A percentile compares a stretch with the other conserved stretches of the same genome.
Conservation (phyloP, 2,888 invertebrate species). For the Sussaba pulchella region DNA sequence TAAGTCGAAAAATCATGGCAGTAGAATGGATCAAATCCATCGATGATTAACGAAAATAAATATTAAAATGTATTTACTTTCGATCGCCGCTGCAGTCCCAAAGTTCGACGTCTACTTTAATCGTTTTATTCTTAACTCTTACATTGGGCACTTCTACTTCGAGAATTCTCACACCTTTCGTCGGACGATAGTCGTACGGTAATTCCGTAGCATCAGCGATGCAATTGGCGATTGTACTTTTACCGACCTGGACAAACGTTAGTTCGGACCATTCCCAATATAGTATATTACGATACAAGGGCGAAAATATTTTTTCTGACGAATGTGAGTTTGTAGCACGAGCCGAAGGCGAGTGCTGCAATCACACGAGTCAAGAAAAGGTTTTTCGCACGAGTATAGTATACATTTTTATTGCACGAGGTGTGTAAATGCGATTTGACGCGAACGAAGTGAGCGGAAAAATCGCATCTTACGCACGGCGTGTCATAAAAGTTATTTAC, state of each 20-base stretch:
- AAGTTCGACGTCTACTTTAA: slow-evolving; percentile 90
- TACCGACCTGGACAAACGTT: slow-evolving; percentile 87
- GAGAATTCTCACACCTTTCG: slow-evolving; percentile 90
- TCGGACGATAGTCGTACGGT: slow-evolving; percentile 87
- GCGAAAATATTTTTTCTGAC: neutral
- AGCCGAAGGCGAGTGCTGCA: too few relatives aligned
- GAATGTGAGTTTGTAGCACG: too few relatives aligned
- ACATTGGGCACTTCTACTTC: slow-evolving; percentile 90
- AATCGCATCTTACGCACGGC: too few relatives aligned
- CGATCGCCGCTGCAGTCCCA: slow-evolving; percentile 93
- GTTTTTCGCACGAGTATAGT: too few relatives aligned
- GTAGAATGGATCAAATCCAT: neutral
- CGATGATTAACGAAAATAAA: neutral
- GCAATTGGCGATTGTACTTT: slow-evolving; percentile 89
- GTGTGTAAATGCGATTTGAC: too few relatives aligned
- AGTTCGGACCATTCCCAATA: slow-evolving; percentile 67
- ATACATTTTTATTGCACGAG: too few relatives aligned
- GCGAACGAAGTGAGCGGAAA: too few relatives aligned
- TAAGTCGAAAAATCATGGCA: neutral
- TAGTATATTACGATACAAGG: slow-evolving; percentile 66
- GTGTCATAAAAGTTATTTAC: too few relatives aligned
- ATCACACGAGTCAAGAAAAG: too few relatives aligned
- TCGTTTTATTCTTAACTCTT: slow-evolving; percentile 86
- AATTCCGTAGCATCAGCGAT: slow-evolving; percentile 90
- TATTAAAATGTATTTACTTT: slow-evolving; percentile 85